A percentile compares a stretch with the other conserved stretches of the same genome.
These are phyloP conservation scores for Chelonoidis abingdonii DNA, from an alignment of 2,113 vertebrate genomes.

Conservation along the genomic window DNA sequence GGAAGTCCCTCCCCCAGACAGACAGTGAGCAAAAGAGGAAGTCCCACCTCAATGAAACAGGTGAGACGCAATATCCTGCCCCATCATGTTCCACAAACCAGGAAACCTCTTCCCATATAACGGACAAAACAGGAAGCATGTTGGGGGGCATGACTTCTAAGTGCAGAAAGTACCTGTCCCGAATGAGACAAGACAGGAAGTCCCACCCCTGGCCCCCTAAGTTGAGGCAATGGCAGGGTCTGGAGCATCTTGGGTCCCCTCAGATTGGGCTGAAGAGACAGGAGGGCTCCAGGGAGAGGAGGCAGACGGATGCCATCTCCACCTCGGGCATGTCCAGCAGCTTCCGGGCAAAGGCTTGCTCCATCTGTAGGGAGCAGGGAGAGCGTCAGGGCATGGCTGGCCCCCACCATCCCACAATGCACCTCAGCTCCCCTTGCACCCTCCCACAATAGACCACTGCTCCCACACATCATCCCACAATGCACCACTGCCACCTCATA, in stretches of 20 bases:
- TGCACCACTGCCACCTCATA: too few species aligned
- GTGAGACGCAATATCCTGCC: neutral
- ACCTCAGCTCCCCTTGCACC: neutral
- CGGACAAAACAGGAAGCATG: neutral
- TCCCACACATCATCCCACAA: neutral
- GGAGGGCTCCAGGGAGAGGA: neutral
- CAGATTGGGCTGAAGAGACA: neutral
- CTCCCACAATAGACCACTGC: neutral
- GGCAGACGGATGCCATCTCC: neutral
- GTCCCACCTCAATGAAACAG: neutral
- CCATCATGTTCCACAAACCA: neutral
- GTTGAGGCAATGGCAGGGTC: neutral
- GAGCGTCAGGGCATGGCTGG: neutral
- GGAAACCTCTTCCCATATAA: neutral
- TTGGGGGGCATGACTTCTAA: neutral
- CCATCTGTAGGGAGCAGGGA: constrained; percentile 29
- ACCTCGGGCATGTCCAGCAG: constrained; percentile 12
- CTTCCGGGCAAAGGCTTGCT: constrained; percentile 64
- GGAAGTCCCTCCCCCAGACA: neutral
- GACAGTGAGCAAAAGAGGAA: neutral
- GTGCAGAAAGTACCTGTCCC: neutral
- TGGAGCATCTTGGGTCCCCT: neutral
- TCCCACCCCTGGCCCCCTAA: neutral
- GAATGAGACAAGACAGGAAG: neutral
- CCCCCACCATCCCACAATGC: neutral